Base-by-base conservation (phyloP, 2,113 vertebrate species). In the Drymodes brunneopygia region DNA sequence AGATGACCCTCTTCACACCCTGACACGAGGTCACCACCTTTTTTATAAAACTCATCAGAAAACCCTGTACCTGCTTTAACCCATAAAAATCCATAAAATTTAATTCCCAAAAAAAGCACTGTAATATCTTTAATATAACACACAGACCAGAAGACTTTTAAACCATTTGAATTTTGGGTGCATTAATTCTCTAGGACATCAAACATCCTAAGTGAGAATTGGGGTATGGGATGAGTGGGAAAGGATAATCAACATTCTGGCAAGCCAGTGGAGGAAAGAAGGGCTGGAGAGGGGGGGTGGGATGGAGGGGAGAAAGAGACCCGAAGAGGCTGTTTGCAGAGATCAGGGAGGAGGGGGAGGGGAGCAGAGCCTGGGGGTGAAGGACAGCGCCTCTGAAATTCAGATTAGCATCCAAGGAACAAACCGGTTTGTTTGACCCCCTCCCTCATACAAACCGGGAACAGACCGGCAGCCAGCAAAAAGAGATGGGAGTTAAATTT, bases 321-420 rank as follows among this genome's bases (percentile, higher is more conserved):
- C 50, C 19, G 7, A 44, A 25, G 74, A 64, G 42, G 61, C 29
- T 94, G 65, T 51, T 60, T 36, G 73, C 42, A 50, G 47, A 56
- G 45, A 77, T 31, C 54, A 77, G 45, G 31, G 40, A 60, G 14
- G 12, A 66, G 48, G 80, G 82, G 69, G 56, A 47, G 36, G 85
- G 86, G 48, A 70, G 28, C 24, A 29, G 75, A 86, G 53, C 54
- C 33, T 36, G 14, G 60, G 61, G 60, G 78, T 91, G 83, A 88
- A 94, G 86, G 78, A 90, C 91, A 97, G 83, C 4, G 19, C 79
- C 92, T 96, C 92, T 94, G 89, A 96, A 97, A 97, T 97, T 97
- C 94, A 97, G 94, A 98, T 97, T 95, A 97, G 91, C 73, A 97
- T 87, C 91, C 57, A 81, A 89, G 88, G 71, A 97, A 92, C 81